Conservation (phyloP, 2,888 invertebrate species). For the Hoplodrina blanda region DNA sequence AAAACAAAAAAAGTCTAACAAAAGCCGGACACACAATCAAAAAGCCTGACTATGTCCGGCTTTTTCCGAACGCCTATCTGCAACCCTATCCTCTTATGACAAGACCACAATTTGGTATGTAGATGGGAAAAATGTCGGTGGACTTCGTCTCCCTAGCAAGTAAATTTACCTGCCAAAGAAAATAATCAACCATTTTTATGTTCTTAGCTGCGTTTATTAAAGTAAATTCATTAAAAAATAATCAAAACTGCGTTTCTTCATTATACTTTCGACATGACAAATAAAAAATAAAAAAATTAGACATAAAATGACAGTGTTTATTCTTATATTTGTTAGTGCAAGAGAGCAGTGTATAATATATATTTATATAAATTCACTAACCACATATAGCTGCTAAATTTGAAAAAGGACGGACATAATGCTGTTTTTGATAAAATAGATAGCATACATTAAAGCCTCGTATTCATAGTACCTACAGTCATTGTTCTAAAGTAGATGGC, state of each 20-base stretch:
- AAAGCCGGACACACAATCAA: too few species aligned
- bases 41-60: too few species aligned
- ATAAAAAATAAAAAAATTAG: conserved; percentile 38
- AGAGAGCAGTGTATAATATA: conserved; percentile 58
- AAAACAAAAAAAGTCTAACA: too few species aligned
- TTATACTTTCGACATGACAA: conserved; percentile 46
- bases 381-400: conserved; percentile 57
- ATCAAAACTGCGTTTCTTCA: conserved; percentile 61
- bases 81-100: too few species aligned
- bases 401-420: conserved; percentile 63
- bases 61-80: too few species aligned
- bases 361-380: conserved; percentile 53
- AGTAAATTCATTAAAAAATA: conserved; percentile 48
- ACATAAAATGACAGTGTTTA: conserved; percentile 41
- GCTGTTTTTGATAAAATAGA: conserved; percentile 21
- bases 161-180: not conserved
- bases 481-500: conserved; percentile 10
- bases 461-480: conserved; percentile 11
- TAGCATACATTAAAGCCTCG: conserved; percentile 30
- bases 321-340: conserved; percentile 56
- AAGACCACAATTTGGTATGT: too few species aligned
- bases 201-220: conserved; percentile 55
- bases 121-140: too few species aligned
- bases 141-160: too few species aligned
- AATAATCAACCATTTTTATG: conserved; percentile 11